These are phyloP conservation scores for Porphyrio hochstetteri DNA, from an alignment of 2,113 vertebrate species.

Conservation along the genomic window DNA sequence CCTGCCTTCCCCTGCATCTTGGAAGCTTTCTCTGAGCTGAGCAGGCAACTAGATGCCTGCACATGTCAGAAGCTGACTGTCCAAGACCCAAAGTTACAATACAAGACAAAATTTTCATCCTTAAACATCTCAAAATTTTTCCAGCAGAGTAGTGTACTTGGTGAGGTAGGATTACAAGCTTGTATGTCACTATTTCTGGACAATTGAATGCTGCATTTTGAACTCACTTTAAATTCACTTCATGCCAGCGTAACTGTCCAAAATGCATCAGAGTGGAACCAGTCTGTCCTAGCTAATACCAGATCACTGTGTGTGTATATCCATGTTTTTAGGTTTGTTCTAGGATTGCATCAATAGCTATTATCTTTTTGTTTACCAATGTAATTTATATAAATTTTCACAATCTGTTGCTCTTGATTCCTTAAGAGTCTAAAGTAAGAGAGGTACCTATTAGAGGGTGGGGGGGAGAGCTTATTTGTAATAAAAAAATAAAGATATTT, in stretches of 20 bases:
- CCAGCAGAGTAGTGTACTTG: not conserved
- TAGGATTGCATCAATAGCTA: not conserved
- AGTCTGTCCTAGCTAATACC: not conserved
- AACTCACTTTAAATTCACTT: not conserved
- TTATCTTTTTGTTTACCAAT: not conserved
- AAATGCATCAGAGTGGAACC: not conserved
- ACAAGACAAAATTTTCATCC: not conserved
- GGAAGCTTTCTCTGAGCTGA: not conserved
- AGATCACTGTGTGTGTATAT: not conserved
- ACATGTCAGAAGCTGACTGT: not conserved
- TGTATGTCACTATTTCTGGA: not conserved
- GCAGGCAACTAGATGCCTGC: not conserved
- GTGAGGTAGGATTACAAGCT: not conserved
- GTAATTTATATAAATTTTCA: not conserved
- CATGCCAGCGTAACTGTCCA: not conserved
- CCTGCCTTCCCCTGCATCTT: not conserved
- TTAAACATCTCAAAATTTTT: not conserved
- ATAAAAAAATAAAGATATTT: not conserved
- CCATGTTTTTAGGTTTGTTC: not conserved
- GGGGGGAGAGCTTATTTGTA: not conserved
- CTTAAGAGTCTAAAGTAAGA: not conserved
- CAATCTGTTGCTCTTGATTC: not conserved
- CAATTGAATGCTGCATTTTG: not conserved
- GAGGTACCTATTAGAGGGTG: not conserved
- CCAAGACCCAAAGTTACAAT: not conserved